Percentiles rank a stretch among this genome's conserved stretches.
Evolutionary conservation across 2,113 vertebrate genomes (phyloP).

Genomic region (Bambusicola thoracicus): DNA sequence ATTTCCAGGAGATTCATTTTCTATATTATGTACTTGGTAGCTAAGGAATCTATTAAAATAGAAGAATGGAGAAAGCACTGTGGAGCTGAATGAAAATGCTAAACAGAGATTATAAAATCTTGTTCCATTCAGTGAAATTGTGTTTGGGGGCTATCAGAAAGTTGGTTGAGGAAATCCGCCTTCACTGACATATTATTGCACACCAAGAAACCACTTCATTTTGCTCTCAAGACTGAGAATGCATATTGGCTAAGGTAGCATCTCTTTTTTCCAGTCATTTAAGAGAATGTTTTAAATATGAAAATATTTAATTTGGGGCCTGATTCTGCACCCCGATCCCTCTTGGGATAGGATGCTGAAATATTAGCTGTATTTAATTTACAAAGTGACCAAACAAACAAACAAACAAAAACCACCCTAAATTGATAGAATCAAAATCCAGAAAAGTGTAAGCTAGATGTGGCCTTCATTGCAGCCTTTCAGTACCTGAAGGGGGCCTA

Average conservation of each 20-base stretch:
- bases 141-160: not conserved
- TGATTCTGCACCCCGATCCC: not conserved
- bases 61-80: not conserved
- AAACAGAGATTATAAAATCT: not conserved
- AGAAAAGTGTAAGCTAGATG: not conserved
- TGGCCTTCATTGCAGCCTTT: too few relatives aligned
- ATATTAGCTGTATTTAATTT: not conserved
- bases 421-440: not conserved
- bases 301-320: not conserved
- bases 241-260: not conserved
- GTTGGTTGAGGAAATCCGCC: not conserved
- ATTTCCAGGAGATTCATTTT: not conserved
- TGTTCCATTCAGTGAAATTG: not conserved
- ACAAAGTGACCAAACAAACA: not conserved
- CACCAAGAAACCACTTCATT: not conserved
- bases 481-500: too few relatives aligned
- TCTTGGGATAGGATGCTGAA: not conserved
- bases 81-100: not conserved
- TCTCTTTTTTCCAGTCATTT: not conserved
- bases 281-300: not conserved
- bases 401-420: too few relatives aligned
- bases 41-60: not conserved
- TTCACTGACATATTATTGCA: not conserved
- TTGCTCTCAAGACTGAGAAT: not conserved
- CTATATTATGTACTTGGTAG: not conserved